Percentiles rank a stretch among this genome's conserved stretches.
Evolutionary conservation across 2,888 invertebrate species (phyloP).

Genomic region (Rambutsinella grinnellia): DNA sequence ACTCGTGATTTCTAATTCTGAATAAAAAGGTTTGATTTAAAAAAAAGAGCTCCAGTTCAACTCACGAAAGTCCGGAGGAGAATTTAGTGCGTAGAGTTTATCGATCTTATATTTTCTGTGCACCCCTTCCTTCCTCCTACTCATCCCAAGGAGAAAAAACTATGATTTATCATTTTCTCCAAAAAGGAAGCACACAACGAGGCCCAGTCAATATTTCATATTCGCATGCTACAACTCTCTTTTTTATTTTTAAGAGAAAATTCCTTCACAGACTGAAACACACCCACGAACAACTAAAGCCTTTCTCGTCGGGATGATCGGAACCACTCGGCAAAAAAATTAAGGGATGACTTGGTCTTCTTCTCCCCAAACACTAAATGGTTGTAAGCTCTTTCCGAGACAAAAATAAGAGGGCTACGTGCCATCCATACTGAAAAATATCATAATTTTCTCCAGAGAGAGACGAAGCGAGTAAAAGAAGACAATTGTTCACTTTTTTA

Average conservation of each 20-base stretch:
- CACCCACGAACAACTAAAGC: background rate
- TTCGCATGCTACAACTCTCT: background rate
- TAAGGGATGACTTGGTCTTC: background rate
- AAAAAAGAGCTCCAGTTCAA: too few species aligned
- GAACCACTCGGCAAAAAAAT: background rate
- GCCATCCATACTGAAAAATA: background rate
- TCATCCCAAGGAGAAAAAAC: background rate
- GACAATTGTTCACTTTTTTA: background rate
- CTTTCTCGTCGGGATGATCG: background rate
- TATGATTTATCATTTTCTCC: conserved; percentile 7
- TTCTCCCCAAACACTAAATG: background rate
- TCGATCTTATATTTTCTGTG: too few species aligned
- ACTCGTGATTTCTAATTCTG: too few species aligned
- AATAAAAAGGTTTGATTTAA: too few species aligned
- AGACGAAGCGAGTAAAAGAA: background rate
- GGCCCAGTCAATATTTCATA: background rate
- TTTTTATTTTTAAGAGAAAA: background rate
- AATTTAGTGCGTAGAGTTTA: too few species aligned
- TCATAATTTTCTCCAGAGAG: conserved; percentile 8
- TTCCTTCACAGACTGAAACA: background rate
- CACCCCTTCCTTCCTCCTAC: background rate
- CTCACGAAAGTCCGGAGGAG: too few species aligned
- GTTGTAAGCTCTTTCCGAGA: conserved; percentile 4
- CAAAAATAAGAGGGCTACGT: conserved; percentile 3
- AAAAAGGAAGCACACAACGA: background rate